Conservation (phyloP, 2,113 vertebrate species). For the Fulica atra region DNA sequence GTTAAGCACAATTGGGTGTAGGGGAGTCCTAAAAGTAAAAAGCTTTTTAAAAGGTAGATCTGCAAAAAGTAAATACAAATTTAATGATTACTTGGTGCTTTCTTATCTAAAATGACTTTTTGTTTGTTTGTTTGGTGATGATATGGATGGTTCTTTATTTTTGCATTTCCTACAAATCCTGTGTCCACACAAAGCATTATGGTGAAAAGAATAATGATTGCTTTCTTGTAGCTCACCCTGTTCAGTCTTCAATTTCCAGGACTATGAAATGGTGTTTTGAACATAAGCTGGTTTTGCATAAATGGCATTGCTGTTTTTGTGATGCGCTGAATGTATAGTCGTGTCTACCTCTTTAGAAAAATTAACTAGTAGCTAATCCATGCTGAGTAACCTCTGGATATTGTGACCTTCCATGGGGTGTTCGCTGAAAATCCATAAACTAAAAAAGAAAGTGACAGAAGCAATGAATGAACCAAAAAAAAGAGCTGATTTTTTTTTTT, state of each 20-base stretch:
- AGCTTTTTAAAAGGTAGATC: background rate
- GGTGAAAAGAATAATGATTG: background rate
- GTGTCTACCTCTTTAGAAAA: background rate
- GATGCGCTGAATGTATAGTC: background rate
- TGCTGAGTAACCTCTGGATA: background rate
- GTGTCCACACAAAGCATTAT: background rate
- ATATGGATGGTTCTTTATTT: background rate
- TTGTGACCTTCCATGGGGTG: background rate
- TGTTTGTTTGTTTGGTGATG: background rate
- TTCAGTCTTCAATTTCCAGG: background rate
- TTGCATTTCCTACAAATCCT: background rate
- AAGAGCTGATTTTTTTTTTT: background rate
- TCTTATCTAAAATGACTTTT: background rate
- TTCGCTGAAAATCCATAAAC: background rate
- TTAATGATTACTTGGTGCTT: background rate
- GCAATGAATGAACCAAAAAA: background rate
- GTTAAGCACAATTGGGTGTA: background rate
- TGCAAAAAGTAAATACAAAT: background rate
- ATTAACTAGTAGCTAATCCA: background rate
- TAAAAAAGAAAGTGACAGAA: background rate
- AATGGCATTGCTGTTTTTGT: background rate
- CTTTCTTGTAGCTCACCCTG: background rate
- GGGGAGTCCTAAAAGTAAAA: background rate
- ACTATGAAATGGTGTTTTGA: background rate
- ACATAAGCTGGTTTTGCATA: accelerated